phyloP scores from a whole-genome alignment of 1,140 invertebrate genomes.

The Globodera rostochiensis region DNA sequence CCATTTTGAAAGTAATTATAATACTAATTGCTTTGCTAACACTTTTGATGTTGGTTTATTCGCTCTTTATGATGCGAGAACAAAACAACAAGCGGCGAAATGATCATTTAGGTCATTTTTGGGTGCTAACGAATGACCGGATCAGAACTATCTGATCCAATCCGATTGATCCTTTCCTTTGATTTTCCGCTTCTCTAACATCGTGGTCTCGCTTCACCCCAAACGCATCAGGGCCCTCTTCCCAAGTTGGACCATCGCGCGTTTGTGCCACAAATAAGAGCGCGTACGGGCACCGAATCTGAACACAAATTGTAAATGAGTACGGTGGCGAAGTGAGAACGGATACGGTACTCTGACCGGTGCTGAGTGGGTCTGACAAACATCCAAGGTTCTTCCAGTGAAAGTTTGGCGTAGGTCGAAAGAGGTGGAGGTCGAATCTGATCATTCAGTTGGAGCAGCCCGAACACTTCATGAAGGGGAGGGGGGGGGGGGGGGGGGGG shows the following conservation, averaged over 20 bases:
- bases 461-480: neutral
- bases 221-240: conserved; percentile 26
- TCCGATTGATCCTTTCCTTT: neutral
- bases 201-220: conserved; percentile 10
- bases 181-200: neutral
- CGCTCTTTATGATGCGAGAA: neutral
- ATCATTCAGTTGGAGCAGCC: conserved; percentile 9
- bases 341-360: neutral
- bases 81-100: neutral
- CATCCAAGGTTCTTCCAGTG: neutral
- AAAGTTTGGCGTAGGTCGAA: neutral
- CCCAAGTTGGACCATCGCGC: conserved; percentile 24
- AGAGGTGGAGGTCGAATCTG: neutral
- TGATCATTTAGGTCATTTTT: conserved; percentile 3
- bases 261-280: conserved; percentile 9
- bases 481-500: neutral
- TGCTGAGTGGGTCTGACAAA: neutral
- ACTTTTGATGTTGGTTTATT: conserved; percentile 3
- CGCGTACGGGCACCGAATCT: neutral
- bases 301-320: neutral
- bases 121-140: neutral
- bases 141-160: neutral
- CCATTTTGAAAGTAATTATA: neutral
- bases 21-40: neutral
- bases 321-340: neutral